Percentiles rank a stretch among this genome's conserved stretches.
Conservation (phyloP, 2,797 vertebrate genomes). For the Gadopsis marmoratus region DNA sequence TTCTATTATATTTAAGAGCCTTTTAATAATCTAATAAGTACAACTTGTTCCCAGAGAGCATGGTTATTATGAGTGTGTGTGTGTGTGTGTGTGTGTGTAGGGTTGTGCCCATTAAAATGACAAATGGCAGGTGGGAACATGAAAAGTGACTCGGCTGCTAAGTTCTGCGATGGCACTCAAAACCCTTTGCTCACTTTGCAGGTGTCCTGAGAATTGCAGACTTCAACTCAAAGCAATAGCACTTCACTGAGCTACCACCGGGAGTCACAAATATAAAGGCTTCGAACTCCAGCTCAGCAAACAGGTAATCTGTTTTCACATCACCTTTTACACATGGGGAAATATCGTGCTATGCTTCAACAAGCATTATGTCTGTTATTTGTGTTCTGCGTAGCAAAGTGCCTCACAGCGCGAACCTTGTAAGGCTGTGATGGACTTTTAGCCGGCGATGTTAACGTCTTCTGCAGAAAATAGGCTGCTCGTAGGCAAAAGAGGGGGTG, state of each 20-base stretch:
- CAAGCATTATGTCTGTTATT: constrained; percentile 19
- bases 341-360: constrained; percentile 24
- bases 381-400: constrained; percentile 11
- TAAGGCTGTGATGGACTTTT: constrained; percentile 8
- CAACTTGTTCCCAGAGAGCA: not conserved
- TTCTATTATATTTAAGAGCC: not conserved
- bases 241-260: constrained; percentile 54
- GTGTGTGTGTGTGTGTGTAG: not conserved
- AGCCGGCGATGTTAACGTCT: not conserved
- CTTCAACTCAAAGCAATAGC: constrained; percentile 62
- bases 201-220: constrained; percentile 78
- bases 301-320: constrained; percentile 75
- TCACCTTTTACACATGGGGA: constrained; percentile 46
- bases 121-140: constrained; percentile 13
- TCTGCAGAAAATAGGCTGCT: not conserved
- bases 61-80: not conserved
- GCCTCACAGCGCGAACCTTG: constrained; percentile 1
- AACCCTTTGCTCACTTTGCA: constrained; percentile 69
- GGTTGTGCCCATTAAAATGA: constrained; percentile 9
- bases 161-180: constrained; percentile 24
- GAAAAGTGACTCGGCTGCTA: constrained; percentile 4
- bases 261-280: constrained; percentile 54
- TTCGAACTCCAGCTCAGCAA: constrained; percentile 65
- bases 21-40: constrained; percentile 12
- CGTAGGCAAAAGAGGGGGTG: not conserved